Conservation (phyloP, 2,797 vertebrate species). For the Poeciliopsis presidionis region DNA sequence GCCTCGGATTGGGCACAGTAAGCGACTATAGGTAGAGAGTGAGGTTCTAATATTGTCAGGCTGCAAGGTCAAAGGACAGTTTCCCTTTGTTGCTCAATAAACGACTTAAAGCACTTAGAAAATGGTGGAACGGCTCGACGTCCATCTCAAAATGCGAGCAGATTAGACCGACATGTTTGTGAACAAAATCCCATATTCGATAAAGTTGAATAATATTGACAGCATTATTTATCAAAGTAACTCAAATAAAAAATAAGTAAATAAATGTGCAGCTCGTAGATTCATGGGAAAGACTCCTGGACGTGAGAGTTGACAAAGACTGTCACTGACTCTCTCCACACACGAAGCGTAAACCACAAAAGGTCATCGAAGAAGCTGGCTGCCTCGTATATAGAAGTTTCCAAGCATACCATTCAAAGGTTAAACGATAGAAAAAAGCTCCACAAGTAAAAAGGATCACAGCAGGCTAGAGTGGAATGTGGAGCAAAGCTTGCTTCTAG, state of each 20-base stretch:
- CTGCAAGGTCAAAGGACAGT: constrained; percentile 63
- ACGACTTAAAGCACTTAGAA: constrained; percentile 53
- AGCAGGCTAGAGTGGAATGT: neutral
- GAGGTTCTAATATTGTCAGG: constrained; percentile 69
- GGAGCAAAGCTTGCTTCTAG: neutral
- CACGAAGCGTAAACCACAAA: neutral
- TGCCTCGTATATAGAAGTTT: neutral
- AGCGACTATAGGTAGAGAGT: constrained; percentile 58
- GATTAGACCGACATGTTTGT: constrained; percentile 4
- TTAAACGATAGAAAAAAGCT: neutral
- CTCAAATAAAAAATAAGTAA: neutral
- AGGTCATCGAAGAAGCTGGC: neutral
- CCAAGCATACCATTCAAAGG: neutral
- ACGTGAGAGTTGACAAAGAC: neutral
- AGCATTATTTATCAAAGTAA: neutral
- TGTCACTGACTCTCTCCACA: neutral
- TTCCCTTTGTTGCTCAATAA: constrained; percentile 66
- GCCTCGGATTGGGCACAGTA: constrained; percentile 58
- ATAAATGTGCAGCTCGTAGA: neutral
- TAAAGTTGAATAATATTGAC: neutral
- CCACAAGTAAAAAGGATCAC: neutral
- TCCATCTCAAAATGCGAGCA: constrained; percentile 38
- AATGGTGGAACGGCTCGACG: constrained; percentile 30
- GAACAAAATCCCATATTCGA: neutral
- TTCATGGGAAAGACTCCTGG: neutral